Percentiles rank a stretch among this genome's conserved stretches.
Conservation (phyloP, 2,113 vertebrate genomes). For the Equus przewalskii region DNA sequence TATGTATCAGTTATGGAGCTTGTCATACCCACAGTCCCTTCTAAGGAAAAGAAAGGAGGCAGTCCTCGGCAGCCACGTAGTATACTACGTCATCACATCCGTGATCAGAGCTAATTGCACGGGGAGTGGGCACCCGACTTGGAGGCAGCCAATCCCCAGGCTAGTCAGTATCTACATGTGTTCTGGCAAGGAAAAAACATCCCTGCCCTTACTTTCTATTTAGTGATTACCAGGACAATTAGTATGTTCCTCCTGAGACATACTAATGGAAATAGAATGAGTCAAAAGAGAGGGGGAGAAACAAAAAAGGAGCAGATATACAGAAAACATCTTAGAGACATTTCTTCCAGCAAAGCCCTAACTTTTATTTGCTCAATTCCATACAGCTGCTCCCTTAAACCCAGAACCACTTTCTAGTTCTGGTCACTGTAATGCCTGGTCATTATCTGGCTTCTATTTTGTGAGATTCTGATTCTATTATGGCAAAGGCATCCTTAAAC, state of each 20-base stretch:
- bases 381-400: neutral
- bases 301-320: neutral
- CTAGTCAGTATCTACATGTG: fast-evolving
- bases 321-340: neutral
- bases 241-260: neutral
- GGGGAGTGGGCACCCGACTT: neutral
- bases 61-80: neutral
- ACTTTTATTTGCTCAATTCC: neutral
- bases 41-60: neutral
- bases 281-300: neutral
- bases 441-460: constrained; percentile 23
- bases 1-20: neutral
- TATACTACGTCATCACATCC: fast-evolving
- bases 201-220: neutral
- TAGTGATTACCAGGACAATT: neutral
- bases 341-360: neutral
- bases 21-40: neutral
- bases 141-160: neutral
- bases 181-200: neutral
- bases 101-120: neutral
- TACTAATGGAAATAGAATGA: neutral
- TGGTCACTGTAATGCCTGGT: neutral
- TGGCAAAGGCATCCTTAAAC: constrained; percentile 41
- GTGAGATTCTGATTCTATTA: constrained; percentile 54
- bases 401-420: neutral